Conservation (phyloP, 2,113 vertebrate genomes). For the Ellobius talpinus region DNA sequence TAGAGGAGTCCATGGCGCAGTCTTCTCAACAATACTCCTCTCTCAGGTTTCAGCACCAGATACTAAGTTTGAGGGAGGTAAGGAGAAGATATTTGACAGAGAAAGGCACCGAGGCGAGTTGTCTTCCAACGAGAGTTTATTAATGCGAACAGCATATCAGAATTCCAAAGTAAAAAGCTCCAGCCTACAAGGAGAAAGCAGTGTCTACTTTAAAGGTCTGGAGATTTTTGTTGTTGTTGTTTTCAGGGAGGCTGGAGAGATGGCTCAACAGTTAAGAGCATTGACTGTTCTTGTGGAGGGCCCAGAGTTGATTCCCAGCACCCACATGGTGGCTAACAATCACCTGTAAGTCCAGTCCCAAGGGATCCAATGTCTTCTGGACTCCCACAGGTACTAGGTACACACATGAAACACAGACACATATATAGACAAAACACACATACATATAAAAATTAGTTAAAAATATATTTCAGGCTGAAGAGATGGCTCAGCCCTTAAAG, state of each 20-base stretch:
- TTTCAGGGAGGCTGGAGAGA: background rate
- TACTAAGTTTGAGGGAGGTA: background rate
- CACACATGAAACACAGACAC: background rate
- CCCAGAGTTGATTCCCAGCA: no score
- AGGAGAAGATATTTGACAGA: background rate
- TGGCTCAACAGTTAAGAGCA: background rate
- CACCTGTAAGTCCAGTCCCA: background rate
- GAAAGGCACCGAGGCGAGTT: background rate
- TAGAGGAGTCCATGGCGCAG: background rate
- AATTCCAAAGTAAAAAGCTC: background rate
- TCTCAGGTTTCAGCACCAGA: background rate
- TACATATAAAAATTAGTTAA: background rate
- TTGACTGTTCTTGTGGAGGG: background rate
- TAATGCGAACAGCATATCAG: background rate
- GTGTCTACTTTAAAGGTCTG: background rate
- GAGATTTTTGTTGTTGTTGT: no score
- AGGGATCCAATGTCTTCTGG: background rate
- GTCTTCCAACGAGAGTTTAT: background rate
- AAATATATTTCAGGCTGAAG: background rate
- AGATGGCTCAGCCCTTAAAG: background rate
- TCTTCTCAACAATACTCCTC: background rate
- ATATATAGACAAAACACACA: background rate
- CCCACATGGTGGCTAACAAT: background rate
- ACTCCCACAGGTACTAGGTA: background rate
- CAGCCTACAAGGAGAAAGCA: background rate